These are phyloP conservation scores for Seira sanloemensis DNA, from an alignment of 2,888 invertebrate genomes.

Conservation along the genomic window DNA sequence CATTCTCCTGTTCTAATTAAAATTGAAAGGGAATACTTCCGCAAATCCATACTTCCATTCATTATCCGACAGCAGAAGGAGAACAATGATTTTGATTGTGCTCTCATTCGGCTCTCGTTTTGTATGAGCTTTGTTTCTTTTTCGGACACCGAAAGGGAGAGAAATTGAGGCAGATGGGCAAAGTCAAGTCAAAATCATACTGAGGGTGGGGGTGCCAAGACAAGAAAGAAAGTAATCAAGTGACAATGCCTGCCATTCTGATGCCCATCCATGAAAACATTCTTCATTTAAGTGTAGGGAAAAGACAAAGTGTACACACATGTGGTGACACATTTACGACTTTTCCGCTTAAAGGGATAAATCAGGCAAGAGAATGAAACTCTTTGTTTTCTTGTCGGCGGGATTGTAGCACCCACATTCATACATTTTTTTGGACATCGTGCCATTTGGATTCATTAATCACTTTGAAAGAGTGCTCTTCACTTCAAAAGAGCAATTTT, in stretches of 20 bases:
- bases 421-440: conserved; percentile 45
- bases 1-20: conserved; percentile 43
- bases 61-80: not conserved
- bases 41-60: conserved; percentile 23
- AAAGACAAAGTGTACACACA: conserved; percentile 51
- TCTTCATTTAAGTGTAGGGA: not conserved
- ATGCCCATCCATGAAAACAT: not conserved
- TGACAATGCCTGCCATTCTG: conserved; percentile 7
- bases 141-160: too few relatives aligned
- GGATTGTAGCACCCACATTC: not conserved
- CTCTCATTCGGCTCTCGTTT: not conserved
- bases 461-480: conserved; percentile 15
- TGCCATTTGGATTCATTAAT: conserved; percentile 52
- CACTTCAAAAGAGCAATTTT: not conserved
- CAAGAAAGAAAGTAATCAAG: conserved; percentile 12
- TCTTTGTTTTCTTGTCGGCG: conserved; percentile 36
- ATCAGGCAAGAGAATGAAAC: conserved; percentile 26
- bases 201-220: conserved; percentile 45
- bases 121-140: not conserved
- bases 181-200: not conserved
- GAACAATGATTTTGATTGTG: conserved; percentile 13
- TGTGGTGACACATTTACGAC: conserved; percentile 56
- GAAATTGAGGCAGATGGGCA: conserved; percentile 16
- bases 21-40: conserved; percentile 55
- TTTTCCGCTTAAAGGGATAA: conserved; percentile 21